phyloP scores from a whole-genome alignment of 2,888 invertebrate species.

The Colostygia pectinataria region DNA sequence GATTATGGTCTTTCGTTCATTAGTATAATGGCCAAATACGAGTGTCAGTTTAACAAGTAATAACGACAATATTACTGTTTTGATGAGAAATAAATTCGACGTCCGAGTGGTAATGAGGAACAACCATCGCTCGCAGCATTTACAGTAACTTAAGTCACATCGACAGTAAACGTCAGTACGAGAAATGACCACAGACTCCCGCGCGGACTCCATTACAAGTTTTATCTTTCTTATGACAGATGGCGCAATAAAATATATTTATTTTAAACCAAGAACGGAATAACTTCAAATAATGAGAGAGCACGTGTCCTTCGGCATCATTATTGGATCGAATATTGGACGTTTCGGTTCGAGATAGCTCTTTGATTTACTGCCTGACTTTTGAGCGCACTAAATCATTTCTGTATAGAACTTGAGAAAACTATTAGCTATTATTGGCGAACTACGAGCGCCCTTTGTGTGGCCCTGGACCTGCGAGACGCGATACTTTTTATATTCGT shows the following conservation, averaged over 20 bases:
- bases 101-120: constrained; percentile 66
- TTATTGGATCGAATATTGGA: constrained; percentile 60
- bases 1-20: constrained; percentile 19
- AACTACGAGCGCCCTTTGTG: constrained; percentile 68
- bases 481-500: constrained; percentile 60
- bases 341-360: constrained; percentile 62
- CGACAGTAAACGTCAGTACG: constrained; percentile 71
- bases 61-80: constrained; percentile 52
- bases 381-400: constrained; percentile 78
- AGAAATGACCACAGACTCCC: constrained; percentile 50
- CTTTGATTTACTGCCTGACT: constrained; percentile 77
- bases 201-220: constrained; percentile 61
- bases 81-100: constrained; percentile 67
- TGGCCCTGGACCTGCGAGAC: constrained; percentile 45
- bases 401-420: constrained; percentile 78
- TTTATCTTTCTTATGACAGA: constrained; percentile 77
- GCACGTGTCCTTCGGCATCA: constrained; percentile 70
- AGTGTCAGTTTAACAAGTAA: constrained; percentile 33
- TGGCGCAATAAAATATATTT: constrained; percentile 78
- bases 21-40: constrained; percentile 30
- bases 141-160: constrained; percentile 66
- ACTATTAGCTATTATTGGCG: constrained; percentile 80
- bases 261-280: constrained; percentile 72
- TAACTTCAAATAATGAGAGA: constrained; percentile 74
- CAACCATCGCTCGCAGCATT: constrained; percentile 55